Base-by-base conservation (phyloP, 2,797 vertebrate genomes). In the Pseudotriccus pelzelni region DNA sequence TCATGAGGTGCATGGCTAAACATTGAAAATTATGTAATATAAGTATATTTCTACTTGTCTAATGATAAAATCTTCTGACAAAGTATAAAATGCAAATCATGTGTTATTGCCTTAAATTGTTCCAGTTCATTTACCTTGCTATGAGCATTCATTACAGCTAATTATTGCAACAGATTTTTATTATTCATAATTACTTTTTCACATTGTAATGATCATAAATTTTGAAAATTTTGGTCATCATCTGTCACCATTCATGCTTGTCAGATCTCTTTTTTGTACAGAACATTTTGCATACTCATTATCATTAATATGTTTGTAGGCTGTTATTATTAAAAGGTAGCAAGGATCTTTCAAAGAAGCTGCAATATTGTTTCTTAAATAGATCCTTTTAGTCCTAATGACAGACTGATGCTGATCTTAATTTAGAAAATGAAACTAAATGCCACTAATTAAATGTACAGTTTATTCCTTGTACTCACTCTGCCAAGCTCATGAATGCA, bases 161-260 rank as follows among this genome's bases (percentile, higher is more conserved):
- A 98, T 98, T 98, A 98, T 97, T 93, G 87, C 96, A 97, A 98
- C 93, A 96, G 94, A 97, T 97, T 98, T 98, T 97, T 97, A 97
- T 97, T 98, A 97, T 97, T 98, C 95, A 77, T 97, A 97, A 98
- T 97, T 97, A 97, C 96, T 97, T 97, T 96, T 96, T 97, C 95
- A 94, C 90, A 96, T 97, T 97, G 89, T 95, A 97, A 96, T 96
- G 95, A 97, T 97, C 96, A 97, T 97, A 97, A 96, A 97, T 97
- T 97, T 97, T 96, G 89, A 97, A 96, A 97, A 96, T 96, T 97
- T 96, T 66, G 34, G 86, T 95, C 93, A 96, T 96, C 96, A 95
- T 93, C 94, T 97, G 86, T 96, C 95, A 97, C 92, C 67, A 92
- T 89, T 97, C 97, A 97, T 95, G 97, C 96, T 96, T 95, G 58